Percentiles rank a stretch among this genome's conserved stretches.
These are phyloP conservation scores for Monopterus albus DNA, from an alignment of 2,113 vertebrate species.

Conservation along the genomic window DNA sequence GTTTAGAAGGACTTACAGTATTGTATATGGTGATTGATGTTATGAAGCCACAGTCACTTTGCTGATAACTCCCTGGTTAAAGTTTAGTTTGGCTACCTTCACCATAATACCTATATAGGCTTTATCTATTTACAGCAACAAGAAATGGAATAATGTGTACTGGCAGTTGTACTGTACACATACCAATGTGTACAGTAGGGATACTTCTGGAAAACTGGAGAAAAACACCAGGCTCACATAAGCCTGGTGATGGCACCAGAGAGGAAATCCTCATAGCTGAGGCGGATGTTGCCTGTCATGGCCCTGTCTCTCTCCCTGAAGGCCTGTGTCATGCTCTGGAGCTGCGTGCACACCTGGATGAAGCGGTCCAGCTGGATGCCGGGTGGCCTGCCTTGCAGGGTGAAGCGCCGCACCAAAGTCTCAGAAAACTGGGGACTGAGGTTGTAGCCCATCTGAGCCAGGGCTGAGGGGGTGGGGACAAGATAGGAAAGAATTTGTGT, in stretches of 20 bases:
- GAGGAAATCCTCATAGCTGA: constrained; percentile 96
- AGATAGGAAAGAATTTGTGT: not conserved
- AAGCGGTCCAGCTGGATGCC: constrained; percentile 94
- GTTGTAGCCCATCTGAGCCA: constrained; percentile 96
- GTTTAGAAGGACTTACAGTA: not conserved
- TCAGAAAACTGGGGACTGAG: constrained; percentile 94
- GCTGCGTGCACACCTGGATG: constrained; percentile 95
- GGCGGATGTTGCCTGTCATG: constrained; percentile 83
- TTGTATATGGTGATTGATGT: not conserved
- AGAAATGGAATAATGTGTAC: constrained; percentile 10
- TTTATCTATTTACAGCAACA: constrained; percentile 26
- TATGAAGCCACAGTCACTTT: not conserved
- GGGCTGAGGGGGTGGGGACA: constrained; percentile 75
- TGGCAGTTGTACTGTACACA: constrained; percentile 3
- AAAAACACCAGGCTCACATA: constrained; percentile 83
- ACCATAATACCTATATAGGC: not conserved
- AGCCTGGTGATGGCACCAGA: constrained; percentile 86
- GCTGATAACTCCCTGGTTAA: not conserved
- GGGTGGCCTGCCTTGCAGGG: constrained; percentile 48
- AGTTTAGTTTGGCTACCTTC: not conserved
- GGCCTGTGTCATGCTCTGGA: constrained; percentile 90
- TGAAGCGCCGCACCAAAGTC: constrained; percentile 83
- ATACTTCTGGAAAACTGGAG: not conserved
- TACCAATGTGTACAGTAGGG: not conserved
- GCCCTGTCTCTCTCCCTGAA: constrained; percentile 91